Percentiles rank a stretch among this genome's conserved stretches.
Evolutionary conservation across 2,888 invertebrate species (phyloP).

Genomic region (Eupithecia pulchellata): DNA sequence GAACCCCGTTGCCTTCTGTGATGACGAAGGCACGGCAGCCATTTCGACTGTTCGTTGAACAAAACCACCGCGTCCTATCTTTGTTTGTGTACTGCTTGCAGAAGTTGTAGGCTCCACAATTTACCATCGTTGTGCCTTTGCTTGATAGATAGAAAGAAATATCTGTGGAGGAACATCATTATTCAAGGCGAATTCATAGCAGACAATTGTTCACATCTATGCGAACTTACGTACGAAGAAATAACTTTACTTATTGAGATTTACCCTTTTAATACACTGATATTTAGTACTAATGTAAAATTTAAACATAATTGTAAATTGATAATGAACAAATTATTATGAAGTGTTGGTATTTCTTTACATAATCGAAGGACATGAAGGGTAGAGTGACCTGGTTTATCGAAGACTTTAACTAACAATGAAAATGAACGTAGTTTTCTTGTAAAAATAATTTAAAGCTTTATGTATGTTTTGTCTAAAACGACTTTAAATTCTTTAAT

Average conservation of each 20-base stretch:
- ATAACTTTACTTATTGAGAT: neutral
- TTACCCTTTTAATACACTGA: neutral
- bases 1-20: constrained; percentile 32
- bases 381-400: neutral
- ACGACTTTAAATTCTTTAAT: too few relatives aligned
- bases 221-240: neutral
- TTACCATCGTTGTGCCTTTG: constrained; percentile 28
- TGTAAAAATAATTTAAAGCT: neutral
- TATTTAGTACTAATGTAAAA: too few relatives aligned
- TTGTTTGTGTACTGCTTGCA: constrained; percentile 28
- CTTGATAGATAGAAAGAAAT: constrained; percentile 21
- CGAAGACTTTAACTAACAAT: neutral
- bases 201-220: neutral
- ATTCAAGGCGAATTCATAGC: neutral
- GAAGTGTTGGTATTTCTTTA: too few relatives aligned
- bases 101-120: constrained; percentile 26
- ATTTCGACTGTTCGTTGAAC: constrained; percentile 47
- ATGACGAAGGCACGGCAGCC: constrained; percentile 46
- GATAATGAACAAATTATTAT: too few relatives aligned
- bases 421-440: neutral
- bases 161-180: constrained; percentile 4
- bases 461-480: neutral
- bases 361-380: neutral
- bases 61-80: constrained; percentile 43
- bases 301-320: too few relatives aligned